Conservation (phyloP, 1,140 invertebrate species). For the Neelides sp. region DNA sequence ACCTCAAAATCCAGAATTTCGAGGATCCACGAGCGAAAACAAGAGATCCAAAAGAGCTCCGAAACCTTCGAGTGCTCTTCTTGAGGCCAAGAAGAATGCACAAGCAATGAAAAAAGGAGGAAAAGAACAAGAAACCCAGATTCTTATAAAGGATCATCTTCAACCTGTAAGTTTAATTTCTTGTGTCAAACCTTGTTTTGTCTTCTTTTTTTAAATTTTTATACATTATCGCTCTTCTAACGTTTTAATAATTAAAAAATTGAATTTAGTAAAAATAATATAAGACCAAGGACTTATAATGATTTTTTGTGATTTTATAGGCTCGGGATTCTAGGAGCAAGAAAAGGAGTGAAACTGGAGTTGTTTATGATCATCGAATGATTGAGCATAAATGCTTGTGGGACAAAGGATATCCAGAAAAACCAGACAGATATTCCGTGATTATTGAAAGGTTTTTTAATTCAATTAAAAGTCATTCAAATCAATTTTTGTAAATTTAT, state of each 20-base stretch:
- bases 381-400: slow-evolving; percentile 63
- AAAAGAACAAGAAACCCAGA: background rate
- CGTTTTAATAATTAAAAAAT: too few species aligned
- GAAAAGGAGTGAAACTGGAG: slow-evolving; percentile 50
- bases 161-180: slow-evolving; percentile 25
- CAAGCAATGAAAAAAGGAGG: slow-evolving; percentile 8
- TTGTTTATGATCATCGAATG: slow-evolving; percentile 67
- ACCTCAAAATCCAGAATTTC: background rate
- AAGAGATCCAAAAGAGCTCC: slow-evolving; percentile 8
- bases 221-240: too few species aligned
- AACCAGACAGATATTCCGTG: slow-evolving; percentile 22
- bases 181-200: too few species aligned
- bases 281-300: too few species aligned
- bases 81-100: slow-evolving; percentile 24
- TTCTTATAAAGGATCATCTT: slow-evolving; percentile 26
- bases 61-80: slow-evolving; percentile 20
- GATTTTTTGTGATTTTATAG: slow-evolving; percentile 36
- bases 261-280: too few species aligned
- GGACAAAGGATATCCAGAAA: slow-evolving; percentile 68
- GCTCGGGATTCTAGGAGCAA: slow-evolving; percentile 49
- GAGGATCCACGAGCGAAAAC: slow-evolving; percentile 9
- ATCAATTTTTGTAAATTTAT: background rate
- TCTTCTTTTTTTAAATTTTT: too few species aligned
- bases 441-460: slow-evolving; percentile 18
- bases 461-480: background rate